Evolutionary conservation across 1,140 invertebrate genomes (phyloP).

Genomic region (Aricia agestis): DNA sequence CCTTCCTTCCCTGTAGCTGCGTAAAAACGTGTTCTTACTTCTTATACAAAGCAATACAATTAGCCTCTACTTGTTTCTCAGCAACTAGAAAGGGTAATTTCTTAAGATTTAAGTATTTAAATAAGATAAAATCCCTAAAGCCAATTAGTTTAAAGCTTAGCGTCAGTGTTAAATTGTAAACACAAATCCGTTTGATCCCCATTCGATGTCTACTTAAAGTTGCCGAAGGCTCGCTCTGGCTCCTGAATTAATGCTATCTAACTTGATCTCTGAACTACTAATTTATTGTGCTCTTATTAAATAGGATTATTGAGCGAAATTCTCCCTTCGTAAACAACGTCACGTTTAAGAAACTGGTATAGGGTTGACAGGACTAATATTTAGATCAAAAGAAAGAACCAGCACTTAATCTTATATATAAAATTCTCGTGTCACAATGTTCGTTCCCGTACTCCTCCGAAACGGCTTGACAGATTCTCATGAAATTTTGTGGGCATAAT

Average conservation of each 20-base stretch:
- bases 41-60: background rate
- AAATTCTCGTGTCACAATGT: too few relatives aligned
- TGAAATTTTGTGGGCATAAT: too few relatives aligned
- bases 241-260: conserved; percentile 6
- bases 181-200: conserved; percentile 13
- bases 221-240: background rate
- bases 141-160: conserved; percentile 5
- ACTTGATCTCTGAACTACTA: background rate
- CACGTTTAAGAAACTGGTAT: background rate
- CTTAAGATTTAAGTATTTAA: conserved; percentile 1
- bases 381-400: too few relatives aligned
- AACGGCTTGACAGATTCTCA: too few relatives aligned
- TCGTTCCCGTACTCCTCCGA: too few relatives aligned
- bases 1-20: background rate
- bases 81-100: background rate
- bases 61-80: background rate
- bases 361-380: too few relatives aligned
- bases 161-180: conserved; percentile 16
- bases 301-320: background rate
- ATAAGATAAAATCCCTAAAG: conserved; percentile 1
- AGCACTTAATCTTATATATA: too few relatives aligned
- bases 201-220: conserved; percentile 12
- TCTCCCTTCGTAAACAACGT: background rate
- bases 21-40: background rate
- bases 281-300: background rate